Conservation (phyloP, 2,113 vertebrate species). For the Platanista minor region DNA sequence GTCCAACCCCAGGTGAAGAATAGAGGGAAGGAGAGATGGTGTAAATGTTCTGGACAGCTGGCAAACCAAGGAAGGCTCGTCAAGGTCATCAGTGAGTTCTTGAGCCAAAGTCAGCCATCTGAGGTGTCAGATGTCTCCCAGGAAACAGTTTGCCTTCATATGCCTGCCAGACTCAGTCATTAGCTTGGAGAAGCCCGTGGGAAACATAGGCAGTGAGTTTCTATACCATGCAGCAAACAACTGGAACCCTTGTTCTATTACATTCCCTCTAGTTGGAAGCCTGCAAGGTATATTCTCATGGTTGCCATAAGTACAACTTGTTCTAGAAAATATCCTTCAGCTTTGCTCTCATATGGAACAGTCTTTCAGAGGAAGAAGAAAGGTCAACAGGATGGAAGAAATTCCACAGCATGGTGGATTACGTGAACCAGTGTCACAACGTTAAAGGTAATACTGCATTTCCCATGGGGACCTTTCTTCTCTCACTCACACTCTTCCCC, state of each 20-base stretch:
- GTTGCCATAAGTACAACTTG: rapidly evolving
- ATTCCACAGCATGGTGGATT: rapidly evolving
- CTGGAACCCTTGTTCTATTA: rapidly evolving
- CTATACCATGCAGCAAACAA: not conserved
- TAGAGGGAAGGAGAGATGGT: not conserved
- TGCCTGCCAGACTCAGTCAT: not conserved
- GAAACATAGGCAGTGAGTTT: rapidly evolving
- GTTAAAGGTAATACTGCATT: rapidly evolving
- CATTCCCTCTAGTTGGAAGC: not conserved
- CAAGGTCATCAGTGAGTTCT: not conserved
- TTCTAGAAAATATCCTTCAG: not conserved
- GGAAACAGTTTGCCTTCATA: not conserved
- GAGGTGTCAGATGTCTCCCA: not conserved
- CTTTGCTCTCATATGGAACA: not conserved
- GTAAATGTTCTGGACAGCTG: not conserved
- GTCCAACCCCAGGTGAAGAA: not conserved
- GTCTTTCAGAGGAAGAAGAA: not conserved
- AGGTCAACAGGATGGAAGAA: not conserved
- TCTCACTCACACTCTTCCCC: not conserved
- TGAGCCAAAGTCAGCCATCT: not conserved
- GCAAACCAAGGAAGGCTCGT: not conserved
- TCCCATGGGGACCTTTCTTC: rapidly evolving
- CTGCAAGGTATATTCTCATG: not conserved
- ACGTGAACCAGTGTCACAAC: not conserved
- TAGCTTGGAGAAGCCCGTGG: too few relatives aligned